Percentiles rank a stretch among this genome's conserved stretches.
These are phyloP conservation scores for Gila robusta DNA, from an alignment of 2,797 vertebrate species.

Conservation along the genomic window DNA sequence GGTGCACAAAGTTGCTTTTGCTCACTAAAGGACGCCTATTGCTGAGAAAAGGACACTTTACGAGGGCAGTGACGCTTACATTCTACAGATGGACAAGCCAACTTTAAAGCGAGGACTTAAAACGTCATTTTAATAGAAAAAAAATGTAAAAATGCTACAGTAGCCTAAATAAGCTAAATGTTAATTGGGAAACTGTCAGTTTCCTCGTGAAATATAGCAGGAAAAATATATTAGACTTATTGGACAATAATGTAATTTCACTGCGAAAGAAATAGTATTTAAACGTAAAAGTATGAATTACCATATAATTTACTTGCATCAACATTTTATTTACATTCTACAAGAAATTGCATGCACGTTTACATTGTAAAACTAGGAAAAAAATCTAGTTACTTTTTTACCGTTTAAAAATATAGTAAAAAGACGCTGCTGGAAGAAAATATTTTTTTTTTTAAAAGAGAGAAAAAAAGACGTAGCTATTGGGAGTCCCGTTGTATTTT, in stretches of 20 bases:
- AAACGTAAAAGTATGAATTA: not conserved
- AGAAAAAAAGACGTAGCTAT: too few relatives aligned
- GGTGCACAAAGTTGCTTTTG: constrained; percentile 31
- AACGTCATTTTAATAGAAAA: not conserved
- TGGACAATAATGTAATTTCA: not conserved
- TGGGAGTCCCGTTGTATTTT: not conserved
- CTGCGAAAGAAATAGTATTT: not conserved
- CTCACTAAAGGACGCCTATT: constrained; percentile 19
- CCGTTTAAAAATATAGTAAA: not conserved
- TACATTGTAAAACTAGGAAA: not conserved
- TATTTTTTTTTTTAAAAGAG: not conserved
- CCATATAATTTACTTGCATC: not conserved
- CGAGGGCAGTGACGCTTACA: not conserved
- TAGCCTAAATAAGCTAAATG: not conserved
- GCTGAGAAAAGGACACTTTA: constrained; percentile 22
- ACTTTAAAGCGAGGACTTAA: constrained; percentile 13
- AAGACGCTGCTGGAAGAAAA: not conserved
- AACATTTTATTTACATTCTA: not conserved
- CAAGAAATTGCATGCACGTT: not conserved
- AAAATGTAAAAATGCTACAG: not conserved
- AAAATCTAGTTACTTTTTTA: not conserved
- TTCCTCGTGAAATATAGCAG: not conserved
- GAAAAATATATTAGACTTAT: not conserved
- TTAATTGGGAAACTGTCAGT: not conserved
- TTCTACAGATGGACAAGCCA: constrained; percentile 21